A percentile compares a stretch with the other conserved stretches of the same genome.
Conservation (phyloP, 2,888 invertebrate genomes). For the Drosophila phalerata region DNA sequence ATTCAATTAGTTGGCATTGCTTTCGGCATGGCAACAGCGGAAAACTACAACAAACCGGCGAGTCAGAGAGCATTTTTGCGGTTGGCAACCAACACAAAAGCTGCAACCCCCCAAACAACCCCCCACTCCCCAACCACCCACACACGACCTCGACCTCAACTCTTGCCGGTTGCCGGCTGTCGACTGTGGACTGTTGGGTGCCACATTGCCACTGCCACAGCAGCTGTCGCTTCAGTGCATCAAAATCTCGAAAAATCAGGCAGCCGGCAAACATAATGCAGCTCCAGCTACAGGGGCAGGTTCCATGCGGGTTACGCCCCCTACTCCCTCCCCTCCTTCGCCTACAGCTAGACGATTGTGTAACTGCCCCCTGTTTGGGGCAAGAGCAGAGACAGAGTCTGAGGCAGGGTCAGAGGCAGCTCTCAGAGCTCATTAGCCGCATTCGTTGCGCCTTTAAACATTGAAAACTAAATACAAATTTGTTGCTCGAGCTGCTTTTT, state of each 20-base stretch:
- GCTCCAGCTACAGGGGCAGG: constrained; percentile 31
- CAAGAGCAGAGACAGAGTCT: background rate
- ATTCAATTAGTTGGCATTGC: constrained; percentile 80
- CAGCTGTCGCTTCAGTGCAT: constrained; percentile 54
- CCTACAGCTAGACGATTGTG: constrained; percentile 12
- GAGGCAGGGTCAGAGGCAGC: background rate
- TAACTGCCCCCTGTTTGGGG: constrained; percentile 4
- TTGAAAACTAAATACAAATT: constrained; percentile 38
- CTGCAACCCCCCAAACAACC: constrained; percentile 25
- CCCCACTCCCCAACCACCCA: constrained; percentile 2
- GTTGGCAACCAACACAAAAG: constrained; percentile 68
- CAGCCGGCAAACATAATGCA: constrained; percentile 69
- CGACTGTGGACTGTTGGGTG: background rate
- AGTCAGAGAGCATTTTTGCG: constrained; percentile 66
- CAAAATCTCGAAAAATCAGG: constrained; percentile 73
- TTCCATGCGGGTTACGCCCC: constrained; percentile 43
- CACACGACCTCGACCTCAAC: constrained; percentile 66
- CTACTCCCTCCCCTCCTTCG: background rate
- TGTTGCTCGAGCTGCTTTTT: constrained; percentile 18
- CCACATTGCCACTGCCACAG: constrained; percentile 26
- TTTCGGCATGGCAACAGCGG: constrained; percentile 57
- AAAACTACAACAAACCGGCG: constrained; percentile 36
- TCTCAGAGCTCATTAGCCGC: constrained; percentile 63
- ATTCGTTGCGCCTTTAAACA: constrained; percentile 46
- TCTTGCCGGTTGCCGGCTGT: constrained; percentile 29